Base-by-base conservation (phyloP, 2,113 vertebrate species). In the Pseudonaja textilis region DNA sequence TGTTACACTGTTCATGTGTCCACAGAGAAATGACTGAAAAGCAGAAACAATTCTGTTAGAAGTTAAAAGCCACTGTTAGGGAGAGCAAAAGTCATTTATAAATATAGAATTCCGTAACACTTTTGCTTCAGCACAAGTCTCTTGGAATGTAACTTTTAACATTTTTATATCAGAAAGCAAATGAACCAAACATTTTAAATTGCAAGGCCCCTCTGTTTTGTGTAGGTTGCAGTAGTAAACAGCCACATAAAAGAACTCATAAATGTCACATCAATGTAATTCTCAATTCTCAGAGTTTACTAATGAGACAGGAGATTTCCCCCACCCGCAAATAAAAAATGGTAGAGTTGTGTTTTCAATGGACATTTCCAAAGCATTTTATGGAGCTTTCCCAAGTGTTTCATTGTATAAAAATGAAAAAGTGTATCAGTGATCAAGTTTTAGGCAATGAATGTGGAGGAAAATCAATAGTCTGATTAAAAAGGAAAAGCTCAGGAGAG, bases 391-490 rank as follows among this genome's bases (percentile, higher is more conserved):
- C 81, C 91, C 93, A 59, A 85, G n/a, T 6, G 1, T 91, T 93
- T 94, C 94, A 42, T 89, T 87, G 57, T 88, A 88, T 29, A 64
- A 89, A 95, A 88, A 93, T 92, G 90, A 95, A 81, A 96, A 96
- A 95, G 89, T 81, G 93, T 94, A 89, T 89, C 90, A 93, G 87
- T 96, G 93, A 93, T 93, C 90, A 95, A 96, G 90, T 95, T 95
- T 97, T 95, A 96, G 94, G 96, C 95, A 96, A 96, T 92, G 90
- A 96, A 95, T 93, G 92, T 90, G 2, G 2, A 96, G 93, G 93
- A 34, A 96, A 97, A 97, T 97, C 96, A 95, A 97, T 97, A 97
- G 57, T 96, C 95, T 96, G 96, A 97, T 97, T 97, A 89, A 95
- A 96, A 96, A 96, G 93, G 97, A 93, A 97, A 98, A 97, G 69